Conservation (phyloP, 2,113 vertebrate genomes). For the Seriola aureovittata region DNA sequence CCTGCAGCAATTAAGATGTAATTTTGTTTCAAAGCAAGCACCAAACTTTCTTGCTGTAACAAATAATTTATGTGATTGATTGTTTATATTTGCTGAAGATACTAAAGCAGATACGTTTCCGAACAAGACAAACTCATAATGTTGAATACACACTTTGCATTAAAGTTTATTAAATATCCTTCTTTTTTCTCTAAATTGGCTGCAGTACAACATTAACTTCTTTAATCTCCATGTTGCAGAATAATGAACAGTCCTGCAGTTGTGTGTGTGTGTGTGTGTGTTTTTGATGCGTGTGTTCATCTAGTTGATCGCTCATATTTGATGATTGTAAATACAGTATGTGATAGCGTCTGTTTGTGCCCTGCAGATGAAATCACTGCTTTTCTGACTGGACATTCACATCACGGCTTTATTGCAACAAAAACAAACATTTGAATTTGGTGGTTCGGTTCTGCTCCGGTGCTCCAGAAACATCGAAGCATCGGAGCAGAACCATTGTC, state of each 20-base stretch:
- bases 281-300: neutral
- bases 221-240: neutral
- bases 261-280: neutral
- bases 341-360: neutral
- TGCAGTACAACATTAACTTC: neutral
- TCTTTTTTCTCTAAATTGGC: neutral
- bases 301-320: too few species aligned
- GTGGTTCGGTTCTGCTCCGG: constrained; percentile 33
- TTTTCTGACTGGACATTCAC: neutral
- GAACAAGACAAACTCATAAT: neutral
- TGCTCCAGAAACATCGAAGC: constrained; percentile 1
- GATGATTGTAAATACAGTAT: neutral
- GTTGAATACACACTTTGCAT: neutral
- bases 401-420: neutral
- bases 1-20: too few species aligned
- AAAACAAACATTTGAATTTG: constrained; percentile 43
- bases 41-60: too few species aligned
- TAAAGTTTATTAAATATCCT: neutral
- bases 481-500: neutral
- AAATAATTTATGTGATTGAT: too few species aligned
- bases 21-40: too few species aligned
- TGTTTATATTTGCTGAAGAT: neutral
- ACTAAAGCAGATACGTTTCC: neutral
- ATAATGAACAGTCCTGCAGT: neutral
- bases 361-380: constrained; percentile 1